A percentile compares a stretch with the other conserved stretches of the same genome.
phyloP scores from a whole-genome alignment of 2,797 vertebrate genomes.

The Malurus leucopterus region DNA sequence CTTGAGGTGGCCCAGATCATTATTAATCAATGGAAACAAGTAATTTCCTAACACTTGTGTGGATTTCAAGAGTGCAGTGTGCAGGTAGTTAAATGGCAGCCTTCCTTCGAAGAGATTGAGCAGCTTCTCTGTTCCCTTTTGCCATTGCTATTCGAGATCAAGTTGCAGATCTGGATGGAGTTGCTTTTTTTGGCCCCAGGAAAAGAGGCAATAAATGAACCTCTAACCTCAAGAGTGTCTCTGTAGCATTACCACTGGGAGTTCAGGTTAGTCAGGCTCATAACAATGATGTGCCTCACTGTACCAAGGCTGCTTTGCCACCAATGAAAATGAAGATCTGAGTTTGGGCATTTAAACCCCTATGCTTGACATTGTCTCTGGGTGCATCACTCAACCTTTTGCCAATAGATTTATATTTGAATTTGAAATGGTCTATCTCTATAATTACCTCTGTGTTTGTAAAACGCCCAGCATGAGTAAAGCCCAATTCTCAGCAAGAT shows the following conservation, averaged over 20 bases:
- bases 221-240: neutral
- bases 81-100: neutral
- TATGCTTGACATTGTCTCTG: neutral
- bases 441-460: conserved; percentile 16
- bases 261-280: neutral
- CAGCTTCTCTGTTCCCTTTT: neutral
- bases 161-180: neutral
- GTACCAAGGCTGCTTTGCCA: neutral
- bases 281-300: neutral
- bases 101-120: neutral
- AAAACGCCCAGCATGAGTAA: neutral
- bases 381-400: neutral
- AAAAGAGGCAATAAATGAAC: neutral
- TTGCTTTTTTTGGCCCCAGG: neutral
- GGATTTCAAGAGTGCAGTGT: neutral
- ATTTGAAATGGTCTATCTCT: neutral
- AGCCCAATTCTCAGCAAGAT: neutral
- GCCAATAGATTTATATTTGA: neutral
- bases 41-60: neutral
- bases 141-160: neutral
- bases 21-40: rapidly evolving
- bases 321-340: neutral
- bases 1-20: neutral
- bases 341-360: neutral
- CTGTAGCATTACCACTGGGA: neutral